Conservation (phyloP, 1,140 invertebrate species). For the Probaryconus sp. region DNA sequence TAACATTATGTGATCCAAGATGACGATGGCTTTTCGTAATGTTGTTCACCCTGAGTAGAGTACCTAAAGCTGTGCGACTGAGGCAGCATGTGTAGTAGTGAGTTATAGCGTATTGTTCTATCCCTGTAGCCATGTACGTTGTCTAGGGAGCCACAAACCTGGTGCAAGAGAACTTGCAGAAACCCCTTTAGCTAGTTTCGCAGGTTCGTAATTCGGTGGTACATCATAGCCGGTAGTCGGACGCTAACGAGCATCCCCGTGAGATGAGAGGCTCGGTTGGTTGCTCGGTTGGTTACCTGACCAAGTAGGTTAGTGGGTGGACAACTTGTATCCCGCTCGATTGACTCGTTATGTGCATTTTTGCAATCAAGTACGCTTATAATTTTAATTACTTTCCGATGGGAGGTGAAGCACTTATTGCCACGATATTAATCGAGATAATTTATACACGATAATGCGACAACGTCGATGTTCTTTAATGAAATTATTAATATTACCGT, state of each 20-base stretch:
- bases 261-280: slow-evolving; percentile 56
- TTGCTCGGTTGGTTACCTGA: slow-evolving; percentile 44
- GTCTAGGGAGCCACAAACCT: slow-evolving; percentile 56
- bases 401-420: slow-evolving; percentile 12
- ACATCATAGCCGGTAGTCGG: slow-evolving; percentile 59
- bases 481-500: not conserved
- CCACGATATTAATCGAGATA: no score
- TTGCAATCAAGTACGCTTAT: slow-evolving; percentile 25
- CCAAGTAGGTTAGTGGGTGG: slow-evolving; percentile 50
- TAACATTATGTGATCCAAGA: slow-evolving; percentile 26
- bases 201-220: slow-evolving; percentile 49
- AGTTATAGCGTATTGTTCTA: slow-evolving; percentile 70
- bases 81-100: slow-evolving; percentile 48
- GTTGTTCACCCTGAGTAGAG: not conserved
- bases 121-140: slow-evolving; percentile 38
- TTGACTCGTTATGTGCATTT: slow-evolving; percentile 36
- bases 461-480: slow-evolving; percentile 17
- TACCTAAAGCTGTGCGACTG: slow-evolving; percentile 32
- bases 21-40: slow-evolving; percentile 22
- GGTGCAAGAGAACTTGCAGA: slow-evolving; percentile 39
- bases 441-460: slow-evolving; percentile 22
- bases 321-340: slow-evolving; percentile 33
- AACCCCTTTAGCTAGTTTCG: slow-evolving; percentile 44
- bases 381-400: slow-evolving; percentile 39
- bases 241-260: slow-evolving; percentile 66